Conservation (phyloP, 2,113 vertebrate genomes). For the Thunnus maccoyii region DNA sequence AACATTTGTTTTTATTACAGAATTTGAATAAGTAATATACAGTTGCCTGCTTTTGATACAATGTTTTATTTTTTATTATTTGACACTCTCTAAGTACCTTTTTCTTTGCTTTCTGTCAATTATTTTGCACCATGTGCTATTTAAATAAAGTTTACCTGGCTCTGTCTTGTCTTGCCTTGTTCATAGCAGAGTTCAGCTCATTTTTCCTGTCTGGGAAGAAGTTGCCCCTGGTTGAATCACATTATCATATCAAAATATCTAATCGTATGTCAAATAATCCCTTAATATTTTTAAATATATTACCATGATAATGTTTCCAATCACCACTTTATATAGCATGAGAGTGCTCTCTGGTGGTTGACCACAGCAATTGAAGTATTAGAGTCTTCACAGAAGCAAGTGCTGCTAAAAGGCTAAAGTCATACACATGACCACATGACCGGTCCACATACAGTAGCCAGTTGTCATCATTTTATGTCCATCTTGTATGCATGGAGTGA, state of each 20-base stretch:
- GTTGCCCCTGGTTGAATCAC: neutral
- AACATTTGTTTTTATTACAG: too few relatives aligned
- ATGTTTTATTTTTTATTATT: too few relatives aligned
- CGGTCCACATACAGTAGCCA: too few relatives aligned
- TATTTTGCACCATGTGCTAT: too few relatives aligned
- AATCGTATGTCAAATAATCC: neutral
- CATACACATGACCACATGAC: neutral
- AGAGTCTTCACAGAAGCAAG: neutral
- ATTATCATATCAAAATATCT: neutral
- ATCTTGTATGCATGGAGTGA: too few relatives aligned
- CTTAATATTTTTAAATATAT: neutral
- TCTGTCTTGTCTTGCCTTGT: neutral
- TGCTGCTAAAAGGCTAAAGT: neutral
- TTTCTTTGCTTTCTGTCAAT: neutral
- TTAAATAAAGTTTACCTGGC: neutral
- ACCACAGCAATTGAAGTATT: neutral
- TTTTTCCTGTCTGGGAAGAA: neutral
- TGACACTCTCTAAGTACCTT: neutral
- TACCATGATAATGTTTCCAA: neutral
- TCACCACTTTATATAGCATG: neutral
- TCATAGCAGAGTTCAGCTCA: neutral
- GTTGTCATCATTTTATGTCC: neutral
- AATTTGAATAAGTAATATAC: neutral
- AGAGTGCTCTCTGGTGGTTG: slow-evolving; percentile 53
- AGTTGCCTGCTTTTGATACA: neutral